Percentiles rank a stretch among this genome's conserved stretches.
phyloP scores from a whole-genome alignment of 2,113 vertebrate genomes.

The Todiramphus chloris region DNA sequence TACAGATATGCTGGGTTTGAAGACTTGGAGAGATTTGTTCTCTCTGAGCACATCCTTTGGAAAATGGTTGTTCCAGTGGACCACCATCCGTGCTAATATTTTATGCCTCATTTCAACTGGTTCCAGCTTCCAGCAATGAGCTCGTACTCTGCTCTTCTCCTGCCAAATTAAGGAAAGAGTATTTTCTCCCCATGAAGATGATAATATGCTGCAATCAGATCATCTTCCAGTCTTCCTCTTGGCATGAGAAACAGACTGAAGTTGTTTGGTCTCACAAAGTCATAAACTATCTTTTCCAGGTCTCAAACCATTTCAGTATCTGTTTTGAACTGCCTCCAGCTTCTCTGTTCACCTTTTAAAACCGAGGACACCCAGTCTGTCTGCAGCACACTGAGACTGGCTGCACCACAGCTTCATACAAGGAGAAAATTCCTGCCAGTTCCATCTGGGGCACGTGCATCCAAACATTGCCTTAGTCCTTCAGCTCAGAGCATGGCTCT shows the following conservation, averaged over 20 bases:
- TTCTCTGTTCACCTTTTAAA: background rate
- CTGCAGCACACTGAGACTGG: background rate
- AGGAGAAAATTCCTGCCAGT: background rate
- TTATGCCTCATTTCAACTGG: background rate
- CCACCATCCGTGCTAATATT: background rate
- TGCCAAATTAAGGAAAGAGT: background rate
- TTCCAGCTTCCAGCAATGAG: background rate
- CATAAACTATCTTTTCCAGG: background rate
- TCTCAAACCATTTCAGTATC: background rate
- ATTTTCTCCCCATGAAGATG: background rate
- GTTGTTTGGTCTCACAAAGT: background rate
- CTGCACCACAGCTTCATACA: background rate
- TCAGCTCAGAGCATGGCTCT: background rate
- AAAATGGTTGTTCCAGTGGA: background rate
- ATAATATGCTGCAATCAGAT: background rate
- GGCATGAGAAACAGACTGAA: background rate
- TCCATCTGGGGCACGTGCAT: rapidly evolving
- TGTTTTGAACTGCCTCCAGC: background rate
- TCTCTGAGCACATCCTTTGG: background rate
- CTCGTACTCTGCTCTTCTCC: background rate
- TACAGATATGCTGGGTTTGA: background rate
- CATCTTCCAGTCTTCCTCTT: background rate
- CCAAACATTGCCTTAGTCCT: background rate
- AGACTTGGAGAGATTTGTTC: background rate
- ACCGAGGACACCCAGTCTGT: rapidly evolving